Conservation (phyloP, 30 jellyfish, hydroid and myxozoan species). For the Turritopsis rubra region DNA sequence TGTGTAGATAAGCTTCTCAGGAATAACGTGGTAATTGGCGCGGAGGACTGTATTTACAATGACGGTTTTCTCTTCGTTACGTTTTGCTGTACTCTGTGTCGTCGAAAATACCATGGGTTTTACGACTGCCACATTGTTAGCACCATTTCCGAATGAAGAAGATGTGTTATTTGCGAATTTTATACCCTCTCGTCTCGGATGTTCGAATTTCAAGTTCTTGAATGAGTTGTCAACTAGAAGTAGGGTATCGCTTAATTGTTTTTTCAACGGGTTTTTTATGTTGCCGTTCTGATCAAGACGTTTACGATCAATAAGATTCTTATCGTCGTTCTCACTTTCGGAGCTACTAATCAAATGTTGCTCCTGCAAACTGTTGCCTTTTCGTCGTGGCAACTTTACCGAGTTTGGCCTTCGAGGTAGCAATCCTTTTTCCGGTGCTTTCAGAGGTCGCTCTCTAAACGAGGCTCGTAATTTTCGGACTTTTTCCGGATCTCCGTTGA, state of each 20-base stretch:
- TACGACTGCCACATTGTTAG: constrained; percentile 18
- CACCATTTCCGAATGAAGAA: background rate
- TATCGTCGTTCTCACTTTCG: constrained; percentile 8
- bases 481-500: constrained; percentile 58
- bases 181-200: constrained; percentile 15
- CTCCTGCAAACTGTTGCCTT: background rate
- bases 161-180: constrained; percentile 14
- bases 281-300: constrained; percentile 24
- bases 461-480: constrained; percentile 9
- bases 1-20: background rate
- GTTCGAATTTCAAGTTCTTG: background rate
- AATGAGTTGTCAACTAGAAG: constrained; percentile 20
- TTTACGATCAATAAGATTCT: background rate
- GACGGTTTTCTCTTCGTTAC: background rate
- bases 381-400: constrained; percentile 24
- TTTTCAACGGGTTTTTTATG: constrained; percentile 9
- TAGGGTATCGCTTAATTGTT: constrained; percentile 21
- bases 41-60: constrained; percentile 1
- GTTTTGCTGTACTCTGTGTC: background rate
- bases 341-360: background rate
- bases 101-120: background rate
- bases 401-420: constrained; percentile 10
- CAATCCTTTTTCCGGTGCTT: constrained; percentile 12
- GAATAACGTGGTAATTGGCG: background rate
- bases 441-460: constrained; percentile 12